Evolutionary conservation across 2,797 vertebrate genomes (phyloP).

Genomic region (Cyprinella venusta): DNA sequence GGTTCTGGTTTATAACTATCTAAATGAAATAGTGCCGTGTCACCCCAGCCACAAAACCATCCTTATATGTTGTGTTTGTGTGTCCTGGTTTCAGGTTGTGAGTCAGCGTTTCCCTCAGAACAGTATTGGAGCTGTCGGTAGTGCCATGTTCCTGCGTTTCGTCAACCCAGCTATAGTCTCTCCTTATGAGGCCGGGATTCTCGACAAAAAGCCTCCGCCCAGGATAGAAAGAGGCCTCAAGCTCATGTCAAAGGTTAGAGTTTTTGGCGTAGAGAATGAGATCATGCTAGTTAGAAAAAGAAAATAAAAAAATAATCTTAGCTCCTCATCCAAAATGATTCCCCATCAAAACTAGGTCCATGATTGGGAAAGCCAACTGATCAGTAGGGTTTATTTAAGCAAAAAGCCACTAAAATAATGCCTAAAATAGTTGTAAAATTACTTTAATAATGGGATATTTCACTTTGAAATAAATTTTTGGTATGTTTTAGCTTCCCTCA

Average conservation of each 20-base stretch:
- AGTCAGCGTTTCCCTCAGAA: constrained; percentile 98
- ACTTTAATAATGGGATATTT: too few species aligned
- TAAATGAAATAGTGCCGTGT: constrained; percentile 1
- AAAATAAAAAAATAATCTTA: not conserved
- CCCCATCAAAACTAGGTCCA: not conserved
- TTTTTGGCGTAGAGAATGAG: not conserved
- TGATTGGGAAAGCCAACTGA: not conserved
- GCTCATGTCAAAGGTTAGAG: constrained; percentile 94
- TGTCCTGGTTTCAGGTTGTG: constrained; percentile 83
- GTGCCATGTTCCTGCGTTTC: constrained; percentile 97
- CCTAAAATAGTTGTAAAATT: not conserved
- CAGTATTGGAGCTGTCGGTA: constrained; percentile 97
- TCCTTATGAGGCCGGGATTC: constrained; percentile 94
- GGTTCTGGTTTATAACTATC: not conserved
- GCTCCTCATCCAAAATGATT: not conserved
- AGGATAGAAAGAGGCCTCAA: constrained; percentile 94
- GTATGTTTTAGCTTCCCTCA: too few species aligned
- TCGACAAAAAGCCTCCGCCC: constrained; percentile 93
- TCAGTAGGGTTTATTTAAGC: not conserved
- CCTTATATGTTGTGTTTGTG: not conserved
- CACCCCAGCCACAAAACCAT: not conserved
- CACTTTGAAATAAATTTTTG: too few species aligned
- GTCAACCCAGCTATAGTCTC: constrained; percentile 98
- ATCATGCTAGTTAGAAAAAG: not conserved
- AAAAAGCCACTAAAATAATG: not conserved